Percentiles rank a stretch among this genome's conserved stretches.
Conservation (phyloP, 2,797 vertebrate genomes). For the Pipistrellus pygmaeus region DNA sequence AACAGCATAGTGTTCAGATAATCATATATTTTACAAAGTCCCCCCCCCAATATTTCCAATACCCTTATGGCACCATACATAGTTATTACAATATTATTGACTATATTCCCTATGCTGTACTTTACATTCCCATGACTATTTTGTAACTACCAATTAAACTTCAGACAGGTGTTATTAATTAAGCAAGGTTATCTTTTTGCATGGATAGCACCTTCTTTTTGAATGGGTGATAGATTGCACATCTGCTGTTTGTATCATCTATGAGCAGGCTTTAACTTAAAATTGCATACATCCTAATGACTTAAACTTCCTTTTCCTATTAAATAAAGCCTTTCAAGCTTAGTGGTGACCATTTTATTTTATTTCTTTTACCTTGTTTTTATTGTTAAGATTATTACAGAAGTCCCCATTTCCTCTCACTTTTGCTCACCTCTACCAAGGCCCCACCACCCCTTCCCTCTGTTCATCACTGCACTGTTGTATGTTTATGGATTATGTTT, state of each 20-base stretch:
- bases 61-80: too few species aligned
- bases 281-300: constrained; percentile 82
- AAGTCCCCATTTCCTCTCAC: not conserved
- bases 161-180: not conserved
- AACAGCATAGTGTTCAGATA: not conserved
- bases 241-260: not conserved
- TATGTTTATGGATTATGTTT: not conserved
- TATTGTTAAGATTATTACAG: not conserved
- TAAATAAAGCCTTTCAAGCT: constrained; percentile 82
- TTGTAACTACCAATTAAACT: not conserved
- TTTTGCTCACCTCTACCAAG: not conserved
- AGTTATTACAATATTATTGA: not conserved
- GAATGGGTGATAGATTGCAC: not conserved
- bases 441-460: not conserved
- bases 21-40: not conserved
- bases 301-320: constrained; percentile 78
- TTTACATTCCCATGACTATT: not conserved
- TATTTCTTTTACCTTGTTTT: not conserved
- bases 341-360: constrained; percentile 83
- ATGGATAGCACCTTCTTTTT: not conserved
- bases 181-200: not conserved
- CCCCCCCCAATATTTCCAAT: not conserved
- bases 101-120: not conserved
- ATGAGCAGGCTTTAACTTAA: constrained; percentile 45
- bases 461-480: not conserved